A percentile compares a stretch with the other conserved stretches of the same genome.
These are phyloP conservation scores for Aurelia aurita DNA, from an alignment of 30 jellyfish, hydroid and myxozoan species.

Conservation along the genomic window DNA sequence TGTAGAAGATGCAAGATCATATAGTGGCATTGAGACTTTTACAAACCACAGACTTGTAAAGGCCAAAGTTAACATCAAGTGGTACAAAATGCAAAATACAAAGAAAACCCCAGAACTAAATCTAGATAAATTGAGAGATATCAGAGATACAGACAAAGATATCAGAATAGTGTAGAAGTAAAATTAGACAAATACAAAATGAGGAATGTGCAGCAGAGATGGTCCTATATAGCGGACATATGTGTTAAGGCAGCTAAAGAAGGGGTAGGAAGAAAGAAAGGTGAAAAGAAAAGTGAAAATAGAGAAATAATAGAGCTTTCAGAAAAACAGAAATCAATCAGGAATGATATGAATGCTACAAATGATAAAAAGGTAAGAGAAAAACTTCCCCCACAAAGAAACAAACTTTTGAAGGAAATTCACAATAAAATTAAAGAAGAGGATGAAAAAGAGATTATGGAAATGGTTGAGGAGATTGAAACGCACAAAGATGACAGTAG, in stretches of 20 bases:
- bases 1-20: too few relatives aligned
- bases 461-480: slow-evolving; percentile 20
- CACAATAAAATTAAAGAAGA: slow-evolving; percentile 26
- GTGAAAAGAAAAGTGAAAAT: slow-evolving; percentile 33
- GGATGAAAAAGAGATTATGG: slow-evolving; percentile 16
- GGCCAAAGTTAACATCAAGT: too few relatives aligned
- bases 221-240: slow-evolving; percentile 11
- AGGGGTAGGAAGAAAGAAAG: slow-evolving; percentile 29
- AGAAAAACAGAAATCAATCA: slow-evolving; percentile 17
- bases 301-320: slow-evolving; percentile 22
- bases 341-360: slow-evolving; percentile 19
- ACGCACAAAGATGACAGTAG: slow-evolving; percentile 1
- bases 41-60: too few relatives aligned
- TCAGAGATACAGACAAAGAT: too few relatives aligned
- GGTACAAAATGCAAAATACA: too few relatives aligned
- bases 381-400: slow-evolving; percentile 11
- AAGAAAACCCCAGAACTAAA: too few relatives aligned
- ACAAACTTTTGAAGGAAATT: slow-evolving; percentile 26
- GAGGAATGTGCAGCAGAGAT: slow-evolving; percentile 15
- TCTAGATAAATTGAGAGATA: too few relatives aligned
- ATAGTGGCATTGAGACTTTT: too few relatives aligned
- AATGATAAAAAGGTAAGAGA: not conserved
- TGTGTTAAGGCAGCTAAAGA: slow-evolving; percentile 29
- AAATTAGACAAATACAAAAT: slow-evolving; percentile 5
- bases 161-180: slow-evolving; percentile 18